Evolutionary conservation across 2,888 invertebrate species (phyloP).

Genomic region (Arrhopalites spinosus): DNA sequence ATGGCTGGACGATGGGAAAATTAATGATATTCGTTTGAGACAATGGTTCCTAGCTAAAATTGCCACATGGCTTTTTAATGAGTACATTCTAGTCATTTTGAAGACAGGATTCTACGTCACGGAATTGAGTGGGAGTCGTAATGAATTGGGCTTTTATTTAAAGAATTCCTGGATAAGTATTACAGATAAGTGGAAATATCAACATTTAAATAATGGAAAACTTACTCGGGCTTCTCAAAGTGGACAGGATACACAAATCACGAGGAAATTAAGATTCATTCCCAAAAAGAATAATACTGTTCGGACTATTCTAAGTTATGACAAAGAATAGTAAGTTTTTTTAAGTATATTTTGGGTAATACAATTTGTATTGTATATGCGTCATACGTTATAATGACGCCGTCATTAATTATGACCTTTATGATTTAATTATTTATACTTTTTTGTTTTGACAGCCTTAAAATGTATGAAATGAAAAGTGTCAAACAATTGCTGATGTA

Average conservation of each 20-base stretch:
- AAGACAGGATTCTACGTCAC: conserved; percentile 46
- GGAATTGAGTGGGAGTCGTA: conserved; percentile 34
- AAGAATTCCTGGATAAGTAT: conserved; percentile 46
- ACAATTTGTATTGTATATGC: conserved; percentile 32
- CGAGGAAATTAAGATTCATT: conserved; percentile 35
- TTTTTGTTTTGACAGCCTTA: too few species aligned
- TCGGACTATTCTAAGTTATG: conserved; percentile 33
- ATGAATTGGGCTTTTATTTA: conserved; percentile 41
- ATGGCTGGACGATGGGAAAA: too few species aligned
- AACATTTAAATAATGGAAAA: too few species aligned
- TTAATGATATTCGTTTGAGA: neutral
- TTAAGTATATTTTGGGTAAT: neutral
- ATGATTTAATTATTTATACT: too few species aligned
- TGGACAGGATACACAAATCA: neutral
- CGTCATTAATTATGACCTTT: too few species aligned
- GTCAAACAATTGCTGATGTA: too few species aligned
- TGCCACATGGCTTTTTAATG: conserved; percentile 41
- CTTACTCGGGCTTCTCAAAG: neutral
- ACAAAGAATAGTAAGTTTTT: conserved; percentile 15
- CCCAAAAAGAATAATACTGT: conserved; percentile 38
- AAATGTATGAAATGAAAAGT: too few species aligned
- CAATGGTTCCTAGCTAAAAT: conserved; percentile 36
- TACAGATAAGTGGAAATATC: too few species aligned
- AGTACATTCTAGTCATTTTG: conserved; percentile 40
- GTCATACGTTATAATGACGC: too few species aligned